A percentile compares a stretch with the other conserved stretches of the same genome.
Conservation (phyloP, 2,113 vertebrate species). For the Eulemur rufifrons region DNA sequence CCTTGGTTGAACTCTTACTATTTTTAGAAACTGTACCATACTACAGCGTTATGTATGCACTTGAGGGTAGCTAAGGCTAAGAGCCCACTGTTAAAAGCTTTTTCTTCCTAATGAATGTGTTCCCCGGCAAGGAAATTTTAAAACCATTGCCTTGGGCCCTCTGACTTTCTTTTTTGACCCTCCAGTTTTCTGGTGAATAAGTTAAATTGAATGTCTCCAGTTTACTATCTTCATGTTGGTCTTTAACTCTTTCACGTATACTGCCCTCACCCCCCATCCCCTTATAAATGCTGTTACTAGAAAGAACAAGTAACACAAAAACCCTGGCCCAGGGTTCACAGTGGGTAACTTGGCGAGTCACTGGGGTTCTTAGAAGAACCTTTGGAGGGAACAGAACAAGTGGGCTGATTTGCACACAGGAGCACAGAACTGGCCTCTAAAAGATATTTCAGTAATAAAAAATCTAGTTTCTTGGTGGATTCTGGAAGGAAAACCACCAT, state of each 20-base stretch:
- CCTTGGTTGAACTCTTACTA: conserved; percentile 19
- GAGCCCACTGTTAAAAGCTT: background rate
- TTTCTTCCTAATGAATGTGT: background rate
- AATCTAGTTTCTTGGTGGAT: background rate
- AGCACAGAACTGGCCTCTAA: background rate
- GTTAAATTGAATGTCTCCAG: background rate
- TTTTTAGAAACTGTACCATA: conserved; percentile 28
- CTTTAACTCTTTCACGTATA: background rate
- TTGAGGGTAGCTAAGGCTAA: background rate
- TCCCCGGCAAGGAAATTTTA: conserved; percentile 44
- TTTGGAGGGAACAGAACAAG: background rate
- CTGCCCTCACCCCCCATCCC: fast-evolving
- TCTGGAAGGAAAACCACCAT: background rate
- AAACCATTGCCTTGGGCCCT: background rate
- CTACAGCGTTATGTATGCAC: background rate
- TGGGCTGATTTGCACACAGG: background rate
- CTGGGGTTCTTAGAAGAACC: background rate
- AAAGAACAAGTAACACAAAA: background rate
- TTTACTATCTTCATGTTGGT: background rate
- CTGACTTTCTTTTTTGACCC: background rate
- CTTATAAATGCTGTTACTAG: background rate
- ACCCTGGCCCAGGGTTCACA: background rate
- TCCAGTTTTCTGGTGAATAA: conserved; percentile 12
- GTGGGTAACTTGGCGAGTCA: background rate
- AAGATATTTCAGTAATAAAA: background rate